Conservation (phyloP, 1,140 invertebrate genomes). For the Aethina tumida region DNA sequence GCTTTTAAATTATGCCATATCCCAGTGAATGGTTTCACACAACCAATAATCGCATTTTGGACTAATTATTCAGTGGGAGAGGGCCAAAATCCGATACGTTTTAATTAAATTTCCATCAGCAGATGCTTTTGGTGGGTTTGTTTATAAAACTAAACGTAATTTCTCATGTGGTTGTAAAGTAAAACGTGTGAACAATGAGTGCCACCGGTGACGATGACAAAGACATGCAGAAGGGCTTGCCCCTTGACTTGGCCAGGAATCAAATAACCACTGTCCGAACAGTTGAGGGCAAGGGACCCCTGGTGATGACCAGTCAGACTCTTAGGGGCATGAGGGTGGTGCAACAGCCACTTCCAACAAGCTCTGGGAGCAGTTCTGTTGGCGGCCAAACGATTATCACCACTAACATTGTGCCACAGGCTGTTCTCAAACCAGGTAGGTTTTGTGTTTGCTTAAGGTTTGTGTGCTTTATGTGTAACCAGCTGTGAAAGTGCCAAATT, state of each 20-base stretch:
- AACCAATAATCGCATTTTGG: neutral
- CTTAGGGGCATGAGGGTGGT: constrained; percentile 31
- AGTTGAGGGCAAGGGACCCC: constrained; percentile 29
- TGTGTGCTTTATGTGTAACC: neutral
- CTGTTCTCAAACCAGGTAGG: constrained; percentile 32
- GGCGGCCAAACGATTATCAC: constrained; percentile 29
- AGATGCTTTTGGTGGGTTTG: constrained; percentile 12
- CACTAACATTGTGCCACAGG: constrained; percentile 32
- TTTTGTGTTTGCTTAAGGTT: neutral
- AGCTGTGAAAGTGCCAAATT: neutral
- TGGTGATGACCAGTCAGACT: constrained; percentile 30
- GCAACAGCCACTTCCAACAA: constrained; percentile 20
- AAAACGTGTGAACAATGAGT: constrained; percentile 27
- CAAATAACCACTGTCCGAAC: constrained; percentile 30
- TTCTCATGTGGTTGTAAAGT: neutral
- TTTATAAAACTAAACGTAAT: neutral
- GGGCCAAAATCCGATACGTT: neutral
- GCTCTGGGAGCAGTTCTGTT: constrained; percentile 16
- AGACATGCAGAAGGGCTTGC: constrained; percentile 29
- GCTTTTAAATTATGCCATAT: constrained; percentile 2
- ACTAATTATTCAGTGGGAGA: neutral
- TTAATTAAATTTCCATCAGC: constrained; percentile 6
- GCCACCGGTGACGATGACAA: constrained; percentile 34
- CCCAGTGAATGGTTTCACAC: neutral
- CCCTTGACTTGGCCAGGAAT: constrained; percentile 30